phyloP scores from a whole-genome alignment of 2,113 vertebrate species.

The Xenus cinereus region DNA sequence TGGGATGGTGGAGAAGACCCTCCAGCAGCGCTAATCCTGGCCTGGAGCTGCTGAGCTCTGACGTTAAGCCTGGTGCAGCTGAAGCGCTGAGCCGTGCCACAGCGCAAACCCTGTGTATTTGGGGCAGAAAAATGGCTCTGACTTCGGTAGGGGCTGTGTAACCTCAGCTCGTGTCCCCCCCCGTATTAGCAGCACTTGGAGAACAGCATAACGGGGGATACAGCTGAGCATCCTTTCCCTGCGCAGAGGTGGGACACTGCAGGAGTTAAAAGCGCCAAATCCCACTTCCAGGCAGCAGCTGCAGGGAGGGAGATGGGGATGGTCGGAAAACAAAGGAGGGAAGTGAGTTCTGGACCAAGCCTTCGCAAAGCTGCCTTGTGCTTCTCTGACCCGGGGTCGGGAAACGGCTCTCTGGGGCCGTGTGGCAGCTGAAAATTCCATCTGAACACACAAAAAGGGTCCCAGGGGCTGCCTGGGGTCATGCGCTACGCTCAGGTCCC shows the following conservation, averaged over 20 bases:
- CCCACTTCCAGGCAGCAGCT: not conserved
- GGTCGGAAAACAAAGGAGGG: not conserved
- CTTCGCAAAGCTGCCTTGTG: not conserved
- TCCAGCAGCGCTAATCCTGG: not conserved
- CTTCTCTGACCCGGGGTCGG: not conserved
- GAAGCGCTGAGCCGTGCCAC: not conserved
- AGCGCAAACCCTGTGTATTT: not conserved
- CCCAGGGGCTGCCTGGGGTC: not conserved
- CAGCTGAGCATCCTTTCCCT: not conserved
- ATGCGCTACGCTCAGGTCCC: rapidly evolving
- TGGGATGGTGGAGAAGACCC: not conserved
- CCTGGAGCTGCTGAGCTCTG: not conserved
- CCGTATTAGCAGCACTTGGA: not conserved
- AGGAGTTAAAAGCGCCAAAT: not conserved
- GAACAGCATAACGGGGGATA: not conserved
- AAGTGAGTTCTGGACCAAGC: not conserved
- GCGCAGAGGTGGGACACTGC: not conserved
- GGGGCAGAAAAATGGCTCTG: not conserved
- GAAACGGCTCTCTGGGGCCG: not conserved
- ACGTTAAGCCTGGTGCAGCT: not conserved
- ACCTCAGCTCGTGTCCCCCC: not conserved
- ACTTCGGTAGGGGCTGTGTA: not conserved
- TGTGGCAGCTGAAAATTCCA: not conserved
- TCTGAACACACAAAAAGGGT: not conserved
- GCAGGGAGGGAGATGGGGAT: not conserved